A percentile compares a stretch with the other conserved stretches of the same genome.
Evolutionary conservation across 2,888 invertebrate genomes (phyloP).

Genomic region (Nomada fucata): DNA sequence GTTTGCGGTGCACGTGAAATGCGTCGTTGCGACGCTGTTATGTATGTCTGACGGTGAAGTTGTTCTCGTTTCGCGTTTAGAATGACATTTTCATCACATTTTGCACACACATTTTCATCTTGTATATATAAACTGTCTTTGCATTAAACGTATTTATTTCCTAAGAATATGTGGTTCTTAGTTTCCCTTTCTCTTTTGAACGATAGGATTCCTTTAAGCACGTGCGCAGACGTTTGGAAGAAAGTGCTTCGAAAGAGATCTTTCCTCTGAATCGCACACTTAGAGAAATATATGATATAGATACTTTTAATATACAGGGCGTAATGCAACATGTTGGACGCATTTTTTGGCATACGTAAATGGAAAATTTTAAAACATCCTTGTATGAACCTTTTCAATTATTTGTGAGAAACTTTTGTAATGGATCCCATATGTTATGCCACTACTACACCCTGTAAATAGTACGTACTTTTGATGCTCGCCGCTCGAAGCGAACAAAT

Average conservation of each 20-base stretch:
- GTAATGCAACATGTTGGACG: too few species aligned
- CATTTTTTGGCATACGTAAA: too few species aligned
- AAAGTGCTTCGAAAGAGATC: neutral
- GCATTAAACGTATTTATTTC: constrained; percentile 73
- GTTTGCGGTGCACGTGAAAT: neutral
- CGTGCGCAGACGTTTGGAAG: neutral
- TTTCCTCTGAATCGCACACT: neutral
- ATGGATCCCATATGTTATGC: too few species aligned
- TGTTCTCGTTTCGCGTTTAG: constrained; percentile 33
- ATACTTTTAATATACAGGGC: neutral
- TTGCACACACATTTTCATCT: constrained; percentile 38
- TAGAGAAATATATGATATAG: neutral
- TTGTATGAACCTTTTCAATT: too few species aligned
- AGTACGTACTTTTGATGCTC: constrained; percentile 1
- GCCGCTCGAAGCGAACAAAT: constrained; percentile 4
- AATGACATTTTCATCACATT: constrained; percentile 40
- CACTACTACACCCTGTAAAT: too few species aligned
- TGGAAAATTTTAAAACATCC: too few species aligned
- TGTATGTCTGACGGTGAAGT: constrained; percentile 30
- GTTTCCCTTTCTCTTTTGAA: neutral
- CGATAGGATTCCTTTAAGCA: constrained; percentile 1
- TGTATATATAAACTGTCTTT: constrained; percentile 67
- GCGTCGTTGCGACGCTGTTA: constrained; percentile 23
- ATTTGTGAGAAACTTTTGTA: too few species aligned
- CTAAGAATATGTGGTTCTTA: constrained; percentile 34